These are phyloP conservation scores for Ariopsis seemanni DNA, from an alignment of 2,113 vertebrate genomes.

Conservation along the genomic window DNA sequence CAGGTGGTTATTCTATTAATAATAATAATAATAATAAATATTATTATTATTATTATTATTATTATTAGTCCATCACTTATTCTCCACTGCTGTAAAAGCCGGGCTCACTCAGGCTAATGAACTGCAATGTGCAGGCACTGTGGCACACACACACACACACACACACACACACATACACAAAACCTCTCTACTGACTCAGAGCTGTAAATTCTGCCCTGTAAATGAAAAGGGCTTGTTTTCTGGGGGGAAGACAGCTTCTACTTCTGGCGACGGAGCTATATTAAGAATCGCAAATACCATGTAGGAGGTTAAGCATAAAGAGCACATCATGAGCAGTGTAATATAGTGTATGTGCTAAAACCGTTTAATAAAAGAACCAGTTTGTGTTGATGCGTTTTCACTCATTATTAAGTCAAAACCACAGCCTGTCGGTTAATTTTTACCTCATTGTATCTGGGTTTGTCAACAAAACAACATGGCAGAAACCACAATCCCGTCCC, in stretches of 20 bases:
- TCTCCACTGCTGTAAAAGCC: slow-evolving; percentile 4
- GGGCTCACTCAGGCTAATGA: background rate
- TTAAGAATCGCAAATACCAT: background rate
- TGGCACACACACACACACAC: background rate
- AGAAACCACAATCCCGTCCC: background rate
- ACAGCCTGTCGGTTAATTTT: background rate
- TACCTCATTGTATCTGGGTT: background rate
- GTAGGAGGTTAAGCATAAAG: background rate
- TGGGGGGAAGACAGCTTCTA: slow-evolving; percentile 1
- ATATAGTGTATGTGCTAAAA: background rate
- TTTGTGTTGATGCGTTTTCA: background rate
- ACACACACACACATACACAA: background rate
- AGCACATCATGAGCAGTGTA: background rate
- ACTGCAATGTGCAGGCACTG: slow-evolving; percentile 11
- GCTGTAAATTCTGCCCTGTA: slow-evolving; percentile 38
- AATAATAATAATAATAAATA: no score
- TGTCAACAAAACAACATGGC: background rate
- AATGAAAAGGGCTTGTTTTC: slow-evolving; percentile 28
- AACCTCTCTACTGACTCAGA: background rate
- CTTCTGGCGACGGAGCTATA: background rate
- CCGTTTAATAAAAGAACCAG: background rate
- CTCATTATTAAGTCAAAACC: background rate
- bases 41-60: background rate
- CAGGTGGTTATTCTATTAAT: background rate
- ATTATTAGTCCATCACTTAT: background rate